phyloP scores from a whole-genome alignment of 2,797 vertebrate genomes.

The Acrocephalus scirpaceus region DNA sequence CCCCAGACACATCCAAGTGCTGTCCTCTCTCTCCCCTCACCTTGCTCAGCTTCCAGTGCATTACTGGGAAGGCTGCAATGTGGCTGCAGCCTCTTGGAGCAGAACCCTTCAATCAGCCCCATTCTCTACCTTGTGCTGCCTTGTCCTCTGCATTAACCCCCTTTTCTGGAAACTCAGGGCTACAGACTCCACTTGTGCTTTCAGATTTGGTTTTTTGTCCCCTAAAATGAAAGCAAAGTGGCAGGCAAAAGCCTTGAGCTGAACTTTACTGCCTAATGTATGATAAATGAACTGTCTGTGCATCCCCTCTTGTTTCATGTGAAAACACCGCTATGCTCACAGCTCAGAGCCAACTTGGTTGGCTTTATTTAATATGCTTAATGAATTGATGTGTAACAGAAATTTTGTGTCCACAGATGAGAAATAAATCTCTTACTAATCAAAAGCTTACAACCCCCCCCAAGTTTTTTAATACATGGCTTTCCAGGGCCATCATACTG shows the following conservation, averaged over 20 bases:
- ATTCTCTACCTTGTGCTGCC: neutral
- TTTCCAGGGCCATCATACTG: neutral
- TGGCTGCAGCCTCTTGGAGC: neutral
- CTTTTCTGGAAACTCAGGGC: neutral
- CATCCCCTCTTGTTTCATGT: neutral
- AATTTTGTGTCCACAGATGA: neutral
- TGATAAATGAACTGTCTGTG: neutral
- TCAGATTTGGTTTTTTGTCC: neutral
- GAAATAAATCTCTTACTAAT: neutral
- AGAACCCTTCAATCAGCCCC: neutral
- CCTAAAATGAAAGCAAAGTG: neutral
- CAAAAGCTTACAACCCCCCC: neutral
- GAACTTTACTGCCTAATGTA: neutral
- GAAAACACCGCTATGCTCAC: neutral
- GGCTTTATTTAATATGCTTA: conserved; percentile 1
- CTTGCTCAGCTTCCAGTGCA: neutral
- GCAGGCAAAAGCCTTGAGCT: neutral
- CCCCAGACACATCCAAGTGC: fast-evolving
- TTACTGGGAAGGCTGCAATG: neutral
- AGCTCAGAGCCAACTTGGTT: neutral
- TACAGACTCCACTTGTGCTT: neutral
- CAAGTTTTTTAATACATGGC: neutral
- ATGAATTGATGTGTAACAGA: neutral
- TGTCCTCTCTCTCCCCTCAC: neutral
- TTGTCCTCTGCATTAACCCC: neutral